Base-by-base conservation (phyloP, 2,113 vertebrate species). In the Peromyscus leucopus region DNA sequence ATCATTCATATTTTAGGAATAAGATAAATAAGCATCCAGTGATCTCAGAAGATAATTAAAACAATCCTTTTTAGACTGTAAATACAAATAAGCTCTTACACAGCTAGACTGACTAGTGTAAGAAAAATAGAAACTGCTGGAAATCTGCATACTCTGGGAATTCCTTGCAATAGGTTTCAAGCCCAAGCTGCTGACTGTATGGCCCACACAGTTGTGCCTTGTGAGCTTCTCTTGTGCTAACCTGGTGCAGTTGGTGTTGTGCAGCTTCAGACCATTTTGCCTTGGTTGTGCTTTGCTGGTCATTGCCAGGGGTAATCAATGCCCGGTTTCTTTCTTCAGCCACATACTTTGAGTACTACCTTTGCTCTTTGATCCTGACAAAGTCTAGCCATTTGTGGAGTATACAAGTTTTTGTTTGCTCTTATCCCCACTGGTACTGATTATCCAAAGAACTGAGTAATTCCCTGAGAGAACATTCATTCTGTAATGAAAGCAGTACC, bases 21-120 rank as follows among this genome's bases (percentile, higher is more conserved):
- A 76, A 2, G 57, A 1, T 96, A 80, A 95, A 80, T 80, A 80
- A 33, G 63, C 7, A 86, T 74, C 6, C 33, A 17, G 0, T 86
- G 83, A 93, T 78, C 95, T 93, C 57, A 93, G 24, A 97, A 90
- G 42, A 80, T 80, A 22, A 4, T 79, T 15, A 93, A 93, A 90
- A 92, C 59, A 95, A 42, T 88, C 16, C 31, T 89, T 95, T 86
- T 86, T 13, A 86, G 69, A 55, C 42, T 42, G 84, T 51, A 76
- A 65, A 71, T 59, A 79, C 5, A 26, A 72, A 1, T 16, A 85
- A n/a, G 63, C 39, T 89, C 9, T 57, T 71, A 72, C 24, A 57
- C 61, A 87, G 17, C 22, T 74, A 89, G 67, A 76, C 79, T 48
- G 55, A 72, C 61, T 93, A 90, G n/a, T 63, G 7, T 57, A 90